Conservation (phyloP, 2,797 vertebrate genomes). For the Mallotus villosus region DNA sequence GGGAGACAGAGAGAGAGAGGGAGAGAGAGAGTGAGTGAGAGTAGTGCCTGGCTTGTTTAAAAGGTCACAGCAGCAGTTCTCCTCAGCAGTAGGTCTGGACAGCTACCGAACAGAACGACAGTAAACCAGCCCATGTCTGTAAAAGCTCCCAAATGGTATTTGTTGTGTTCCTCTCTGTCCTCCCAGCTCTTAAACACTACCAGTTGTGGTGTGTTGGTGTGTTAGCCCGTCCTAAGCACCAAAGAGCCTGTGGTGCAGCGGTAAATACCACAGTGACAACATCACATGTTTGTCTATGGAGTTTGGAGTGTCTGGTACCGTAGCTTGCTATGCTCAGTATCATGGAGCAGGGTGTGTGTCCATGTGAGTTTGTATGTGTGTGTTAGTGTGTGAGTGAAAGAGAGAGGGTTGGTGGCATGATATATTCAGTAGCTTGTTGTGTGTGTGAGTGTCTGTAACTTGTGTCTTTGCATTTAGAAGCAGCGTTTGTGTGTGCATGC, state of each 20-base stretch:
- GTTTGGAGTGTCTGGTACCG: slow-evolving; percentile 66
- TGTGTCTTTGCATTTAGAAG: slow-evolving; percentile 29
- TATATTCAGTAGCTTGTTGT: background rate
- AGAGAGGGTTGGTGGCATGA: background rate
- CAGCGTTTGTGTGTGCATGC: no score
- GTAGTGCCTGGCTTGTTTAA: no score
- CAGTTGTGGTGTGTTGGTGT: background rate
- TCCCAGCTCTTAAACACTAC: no score
- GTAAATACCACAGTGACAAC: slow-evolving; percentile 70
- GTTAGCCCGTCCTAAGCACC: background rate
- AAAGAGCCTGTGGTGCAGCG: slow-evolving; percentile 64
- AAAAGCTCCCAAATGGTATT: background rate
- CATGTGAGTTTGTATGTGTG: no score
- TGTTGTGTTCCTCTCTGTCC: background rate
- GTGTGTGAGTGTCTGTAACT: slow-evolving; percentile 26
- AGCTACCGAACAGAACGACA: no score
- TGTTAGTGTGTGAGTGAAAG: no score
- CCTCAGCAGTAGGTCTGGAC: no score
- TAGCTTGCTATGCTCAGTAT: slow-evolving; percentile 56
- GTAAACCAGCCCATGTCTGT: no score
- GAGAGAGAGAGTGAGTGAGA: no score
- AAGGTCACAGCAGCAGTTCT: no score
- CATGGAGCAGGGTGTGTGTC: slow-evolving; percentile 18
- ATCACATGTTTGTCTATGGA: slow-evolving; percentile 65
- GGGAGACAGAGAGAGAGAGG: no score